These are phyloP conservation scores for Trichogramma dendrolimi DNA, from an alignment of 2,888 invertebrate genomes.

Conservation along the genomic window DNA sequence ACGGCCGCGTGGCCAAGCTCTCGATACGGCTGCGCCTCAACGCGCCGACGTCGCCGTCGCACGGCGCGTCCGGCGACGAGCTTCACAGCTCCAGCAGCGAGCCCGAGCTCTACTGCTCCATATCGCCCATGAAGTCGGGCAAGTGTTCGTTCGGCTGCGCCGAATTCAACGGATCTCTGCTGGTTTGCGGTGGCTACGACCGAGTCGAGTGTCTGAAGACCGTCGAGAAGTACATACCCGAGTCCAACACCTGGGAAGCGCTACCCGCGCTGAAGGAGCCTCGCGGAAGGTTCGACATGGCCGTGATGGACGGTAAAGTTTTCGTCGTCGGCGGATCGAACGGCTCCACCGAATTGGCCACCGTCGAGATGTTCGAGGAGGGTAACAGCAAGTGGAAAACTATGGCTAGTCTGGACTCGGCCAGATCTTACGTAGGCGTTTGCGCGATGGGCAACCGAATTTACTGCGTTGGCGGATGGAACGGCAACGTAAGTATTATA, in stretches of 20 bases:
- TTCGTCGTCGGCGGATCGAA: slow-evolving; percentile 80
- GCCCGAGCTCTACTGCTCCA: slow-evolving; percentile 58
- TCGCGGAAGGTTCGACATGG: slow-evolving; percentile 75
- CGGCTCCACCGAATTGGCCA: slow-evolving; percentile 75
- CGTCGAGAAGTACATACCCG: slow-evolving; percentile 71
- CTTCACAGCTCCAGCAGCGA: slow-evolving; percentile 50
- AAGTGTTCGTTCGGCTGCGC: slow-evolving; percentile 76
- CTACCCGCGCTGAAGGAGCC: slow-evolving; percentile 70
- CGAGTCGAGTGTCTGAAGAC: slow-evolving; percentile 75
- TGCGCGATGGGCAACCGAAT: slow-evolving; percentile 63
- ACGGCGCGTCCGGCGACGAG: slow-evolving; percentile 29
- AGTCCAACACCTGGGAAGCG: slow-evolving; percentile 65
- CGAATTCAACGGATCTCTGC: slow-evolving; percentile 64
- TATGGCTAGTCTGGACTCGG: slow-evolving; percentile 51
- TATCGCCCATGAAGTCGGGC: slow-evolving; percentile 62
- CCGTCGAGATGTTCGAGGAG: slow-evolving; percentile 62
- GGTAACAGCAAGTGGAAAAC: slow-evolving; percentile 52
- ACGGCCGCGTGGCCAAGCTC: slow-evolving; percentile 61
- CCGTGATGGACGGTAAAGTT: slow-evolving; percentile 64
- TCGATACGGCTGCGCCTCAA: slow-evolving; percentile 60
- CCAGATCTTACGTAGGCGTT: slow-evolving; percentile 56
- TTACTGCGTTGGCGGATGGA: slow-evolving; percentile 78
- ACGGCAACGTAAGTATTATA: slow-evolving; percentile 55
- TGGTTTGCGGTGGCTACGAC: slow-evolving; percentile 82
- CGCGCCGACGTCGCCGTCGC: slow-evolving; percentile 41